phyloP scores from a whole-genome alignment of 2,113 vertebrate species.

The Cheirogaleus medius region DNA sequence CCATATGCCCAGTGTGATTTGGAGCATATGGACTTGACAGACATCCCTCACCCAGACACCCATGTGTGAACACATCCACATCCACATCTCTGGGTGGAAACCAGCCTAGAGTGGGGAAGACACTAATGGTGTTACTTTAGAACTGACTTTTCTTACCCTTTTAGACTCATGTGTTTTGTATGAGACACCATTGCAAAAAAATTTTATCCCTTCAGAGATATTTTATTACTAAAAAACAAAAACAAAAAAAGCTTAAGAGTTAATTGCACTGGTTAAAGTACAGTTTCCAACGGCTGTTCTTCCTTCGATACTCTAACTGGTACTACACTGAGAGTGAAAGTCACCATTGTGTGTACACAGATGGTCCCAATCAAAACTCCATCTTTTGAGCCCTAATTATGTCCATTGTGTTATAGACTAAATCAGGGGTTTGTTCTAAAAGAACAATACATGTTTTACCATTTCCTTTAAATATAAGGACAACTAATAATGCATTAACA shows the following conservation, averaged over 20 bases:
- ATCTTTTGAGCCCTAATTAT: constrained; percentile 79
- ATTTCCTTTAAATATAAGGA: constrained; percentile 81
- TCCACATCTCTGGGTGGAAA: constrained; percentile 39
- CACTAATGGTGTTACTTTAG: constrained; percentile 66
- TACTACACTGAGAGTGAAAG: constrained; percentile 45
- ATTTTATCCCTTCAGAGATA: constrained; percentile 70
- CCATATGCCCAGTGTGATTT: constrained; percentile 70
- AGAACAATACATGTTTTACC: constrained; percentile 77
- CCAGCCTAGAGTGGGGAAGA: constrained; percentile 70
- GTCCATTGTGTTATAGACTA: constrained; percentile 61
- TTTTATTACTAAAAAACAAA: constrained; percentile 71
- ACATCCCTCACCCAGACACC: constrained; percentile 25
- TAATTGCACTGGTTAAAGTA: constrained; percentile 39
- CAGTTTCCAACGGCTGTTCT: constrained; percentile 50
- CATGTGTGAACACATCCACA: not conserved
- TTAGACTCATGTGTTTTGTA: constrained; percentile 83
- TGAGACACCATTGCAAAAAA: constrained; percentile 75
- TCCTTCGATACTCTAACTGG: constrained; percentile 21
- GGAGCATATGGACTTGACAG: constrained; percentile 24
- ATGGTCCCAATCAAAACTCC: constrained; percentile 74
- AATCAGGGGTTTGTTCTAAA: constrained; percentile 84
- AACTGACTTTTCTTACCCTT: constrained; percentile 78
- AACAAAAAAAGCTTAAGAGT: constrained; percentile 67
- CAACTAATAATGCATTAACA: constrained; percentile 78
- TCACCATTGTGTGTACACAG: constrained; percentile 13